phyloP scores from a whole-genome alignment of 64 coral and sea anemone genomes.

The Dendronephthya gigantea region DNA sequence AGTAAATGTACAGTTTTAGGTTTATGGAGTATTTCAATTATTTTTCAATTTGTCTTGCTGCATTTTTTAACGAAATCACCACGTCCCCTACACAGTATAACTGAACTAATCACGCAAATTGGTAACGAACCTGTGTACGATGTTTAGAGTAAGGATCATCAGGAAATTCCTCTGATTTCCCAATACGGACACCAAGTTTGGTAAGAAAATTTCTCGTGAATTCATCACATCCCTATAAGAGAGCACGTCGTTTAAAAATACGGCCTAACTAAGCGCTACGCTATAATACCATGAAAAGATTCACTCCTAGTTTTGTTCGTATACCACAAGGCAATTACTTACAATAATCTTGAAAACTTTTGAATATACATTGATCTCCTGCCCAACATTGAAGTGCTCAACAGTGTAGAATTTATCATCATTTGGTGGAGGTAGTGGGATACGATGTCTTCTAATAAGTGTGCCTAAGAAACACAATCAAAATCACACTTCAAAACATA shows the following conservation, averaged over 20 bases:
- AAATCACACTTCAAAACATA: background rate
- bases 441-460: constrained; percentile 76
- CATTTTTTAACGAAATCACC: no score
- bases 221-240: constrained; percentile 79
- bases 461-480: constrained; percentile 47
- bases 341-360: constrained; percentile 88
- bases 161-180: constrained; percentile 44
- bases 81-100: no score
- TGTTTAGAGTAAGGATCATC: constrained; percentile 68
- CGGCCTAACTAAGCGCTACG: background rate
- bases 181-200: constrained; percentile 83
- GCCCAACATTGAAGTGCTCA: constrained; percentile 93
- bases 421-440: constrained; percentile 78
- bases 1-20: background rate
- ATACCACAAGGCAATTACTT: constrained; percentile 20
- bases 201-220: constrained; percentile 94
- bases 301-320: background rate
- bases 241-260: background rate
- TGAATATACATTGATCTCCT: constrained; percentile 83
- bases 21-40: no score
- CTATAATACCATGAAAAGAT: no score
- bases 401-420: constrained; percentile 98
- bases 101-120: no score
- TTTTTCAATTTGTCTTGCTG: background rate
- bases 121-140: constrained; percentile 88